Evolutionary conservation across 2,888 invertebrate genomes (phyloP).

Genomic region (Hypsopygia costalis): DNA sequence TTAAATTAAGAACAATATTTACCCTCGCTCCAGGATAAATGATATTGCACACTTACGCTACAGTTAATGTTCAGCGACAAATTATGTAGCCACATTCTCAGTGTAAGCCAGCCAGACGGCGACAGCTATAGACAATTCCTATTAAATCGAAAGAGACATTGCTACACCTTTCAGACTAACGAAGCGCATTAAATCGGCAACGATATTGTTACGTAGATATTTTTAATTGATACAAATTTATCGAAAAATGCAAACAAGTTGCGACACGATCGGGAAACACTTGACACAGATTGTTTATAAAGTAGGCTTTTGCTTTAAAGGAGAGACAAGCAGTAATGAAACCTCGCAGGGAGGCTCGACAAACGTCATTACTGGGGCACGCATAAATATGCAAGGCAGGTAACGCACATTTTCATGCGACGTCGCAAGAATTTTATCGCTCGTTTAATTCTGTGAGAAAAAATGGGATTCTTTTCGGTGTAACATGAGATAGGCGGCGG

Average conservation of each 20-base stretch:
- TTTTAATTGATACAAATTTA: constrained; percentile 58
- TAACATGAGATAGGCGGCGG: constrained; percentile 67
- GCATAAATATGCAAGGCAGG: constrained; percentile 80
- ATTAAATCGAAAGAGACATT: constrained; percentile 35
- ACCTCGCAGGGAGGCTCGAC: constrained; percentile 60
- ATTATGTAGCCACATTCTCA: constrained; percentile 68
- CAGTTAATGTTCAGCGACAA: constrained; percentile 66
- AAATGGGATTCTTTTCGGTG: constrained; percentile 69
- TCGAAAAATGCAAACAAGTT: constrained; percentile 57
- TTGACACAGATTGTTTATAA: constrained; percentile 68
- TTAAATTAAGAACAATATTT: constrained; percentile 80
- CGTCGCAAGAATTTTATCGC: constrained; percentile 80
- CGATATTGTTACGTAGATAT: constrained; percentile 32
- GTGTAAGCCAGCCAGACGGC: constrained; percentile 41
- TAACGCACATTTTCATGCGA: constrained; percentile 80
- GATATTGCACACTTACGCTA: constrained; percentile 71
- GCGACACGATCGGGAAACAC: constrained; percentile 59
- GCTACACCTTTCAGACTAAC: constrained; percentile 40
- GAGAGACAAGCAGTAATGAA: constrained; percentile 66
- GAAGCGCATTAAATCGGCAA: constrained; percentile 37
- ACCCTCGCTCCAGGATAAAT: constrained; percentile 69
- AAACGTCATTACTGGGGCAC: constrained; percentile 77
- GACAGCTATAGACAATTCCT: constrained; percentile 33
- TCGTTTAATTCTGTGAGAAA: constrained; percentile 77
- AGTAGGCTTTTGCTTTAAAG: constrained; percentile 54